These are phyloP conservation scores for Trididemnum miniatum DNA, from an alignment of 23 tunicate genomes.

Conservation along the genomic window DNA sequence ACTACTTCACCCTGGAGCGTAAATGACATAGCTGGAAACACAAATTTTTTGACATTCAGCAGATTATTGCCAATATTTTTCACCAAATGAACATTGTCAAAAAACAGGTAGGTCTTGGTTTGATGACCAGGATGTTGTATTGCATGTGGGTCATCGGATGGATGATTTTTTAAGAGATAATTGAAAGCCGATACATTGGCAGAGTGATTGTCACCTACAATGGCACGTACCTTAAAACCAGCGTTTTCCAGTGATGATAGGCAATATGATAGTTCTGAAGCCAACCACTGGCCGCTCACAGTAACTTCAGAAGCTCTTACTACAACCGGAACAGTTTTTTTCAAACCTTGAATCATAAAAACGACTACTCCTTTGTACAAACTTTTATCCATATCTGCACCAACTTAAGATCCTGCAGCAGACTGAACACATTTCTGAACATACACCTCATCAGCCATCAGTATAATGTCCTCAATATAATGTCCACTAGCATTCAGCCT, in stretches of 20 bases:
- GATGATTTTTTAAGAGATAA: neutral
- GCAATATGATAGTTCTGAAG: conserved; percentile 11
- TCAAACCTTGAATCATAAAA: conserved; percentile 30
- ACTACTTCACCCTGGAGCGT: neutral
- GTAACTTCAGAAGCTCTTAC: conserved; percentile 12
- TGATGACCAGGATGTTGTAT: neutral
- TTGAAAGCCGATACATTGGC: conserved; percentile 18
- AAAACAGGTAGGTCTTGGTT: conserved; percentile 2
- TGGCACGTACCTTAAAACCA: conserved; percentile 26
- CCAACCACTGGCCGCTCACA: conserved; percentile 29
- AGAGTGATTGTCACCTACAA: conserved; percentile 31
- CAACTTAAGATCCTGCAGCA: neutral
- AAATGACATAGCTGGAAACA: neutral
- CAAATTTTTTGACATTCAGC: conserved; percentile 7
- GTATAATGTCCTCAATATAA: conserved; percentile 12
- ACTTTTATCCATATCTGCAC: conserved; percentile 7
- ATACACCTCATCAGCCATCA: conserved; percentile 29
- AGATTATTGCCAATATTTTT: conserved; percentile 19
- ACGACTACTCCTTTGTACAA: conserved; percentile 24
- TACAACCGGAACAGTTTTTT: conserved; percentile 13
- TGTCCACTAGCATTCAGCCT: neutral
- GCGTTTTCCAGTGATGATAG: neutral
- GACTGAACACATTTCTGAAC: conserved; percentile 27
- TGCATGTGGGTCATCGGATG: neutral
- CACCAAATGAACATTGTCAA: neutral